Conservation (phyloP, 2,113 vertebrate genomes). For the Anoura caudifer region DNA sequence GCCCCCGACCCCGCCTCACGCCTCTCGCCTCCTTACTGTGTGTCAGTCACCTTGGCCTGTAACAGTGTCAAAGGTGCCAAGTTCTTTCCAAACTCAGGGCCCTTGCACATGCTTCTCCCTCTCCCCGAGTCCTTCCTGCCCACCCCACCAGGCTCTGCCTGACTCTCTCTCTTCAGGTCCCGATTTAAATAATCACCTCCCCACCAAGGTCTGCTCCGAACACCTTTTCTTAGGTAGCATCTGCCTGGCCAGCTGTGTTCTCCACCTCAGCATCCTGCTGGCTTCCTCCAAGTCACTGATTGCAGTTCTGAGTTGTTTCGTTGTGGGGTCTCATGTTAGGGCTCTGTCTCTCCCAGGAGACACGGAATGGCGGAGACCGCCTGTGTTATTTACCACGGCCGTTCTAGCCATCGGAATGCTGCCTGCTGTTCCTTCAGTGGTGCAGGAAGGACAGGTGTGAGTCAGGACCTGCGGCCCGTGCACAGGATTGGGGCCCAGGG, state of each 20-base stretch:
- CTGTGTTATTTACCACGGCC: not conserved
- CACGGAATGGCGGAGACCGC: not conserved
- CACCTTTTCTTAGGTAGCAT: not conserved
- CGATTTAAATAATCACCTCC: not conserved
- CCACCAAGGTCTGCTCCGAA: not conserved
- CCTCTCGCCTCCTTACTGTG: not conserved
- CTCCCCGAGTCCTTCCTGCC: not conserved
- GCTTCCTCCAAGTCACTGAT: not conserved
- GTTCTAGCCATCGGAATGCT: not conserved
- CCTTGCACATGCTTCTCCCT: not conserved
- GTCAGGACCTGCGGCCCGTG: not conserved
- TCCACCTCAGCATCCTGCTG: not conserved
- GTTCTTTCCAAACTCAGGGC: not conserved
- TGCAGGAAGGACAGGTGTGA: not conserved
- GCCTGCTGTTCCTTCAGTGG: not conserved
- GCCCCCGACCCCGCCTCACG: too few species aligned
- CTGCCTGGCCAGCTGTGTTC: too few species aligned
- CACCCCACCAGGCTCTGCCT: not conserved
- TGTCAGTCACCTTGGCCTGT: not conserved
- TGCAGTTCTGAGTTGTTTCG: not conserved
- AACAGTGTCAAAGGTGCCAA: not conserved
- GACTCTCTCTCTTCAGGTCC: not conserved
- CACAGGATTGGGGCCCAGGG: not conserved
- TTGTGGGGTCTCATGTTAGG: not conserved
- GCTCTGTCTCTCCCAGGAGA: not conserved